Conservation (phyloP, 2,113 vertebrate species). For the Chiloscyllium plagiosum region DNA sequence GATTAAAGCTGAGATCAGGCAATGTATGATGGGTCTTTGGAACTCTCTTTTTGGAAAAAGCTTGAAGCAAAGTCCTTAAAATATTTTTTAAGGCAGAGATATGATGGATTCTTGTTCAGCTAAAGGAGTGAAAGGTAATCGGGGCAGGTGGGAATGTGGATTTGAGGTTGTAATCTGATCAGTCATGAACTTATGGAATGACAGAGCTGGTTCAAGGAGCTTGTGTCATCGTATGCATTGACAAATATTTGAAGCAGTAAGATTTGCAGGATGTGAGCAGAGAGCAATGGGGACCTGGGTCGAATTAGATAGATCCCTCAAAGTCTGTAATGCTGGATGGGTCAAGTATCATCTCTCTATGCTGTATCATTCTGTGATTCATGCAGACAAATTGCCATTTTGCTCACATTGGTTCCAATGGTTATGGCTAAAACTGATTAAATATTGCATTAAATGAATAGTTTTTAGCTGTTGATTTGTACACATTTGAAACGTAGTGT, state of each 20-base stretch:
- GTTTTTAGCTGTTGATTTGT: not conserved
- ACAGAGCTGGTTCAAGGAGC: too few species aligned
- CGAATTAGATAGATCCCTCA: not conserved
- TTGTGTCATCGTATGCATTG: not conserved
- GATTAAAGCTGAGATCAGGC: too few species aligned
- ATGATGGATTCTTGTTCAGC: too few species aligned
- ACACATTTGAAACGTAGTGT: not conserved
- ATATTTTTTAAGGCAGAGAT: too few species aligned
- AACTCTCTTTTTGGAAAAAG: too few species aligned
- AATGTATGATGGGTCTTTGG: too few species aligned
- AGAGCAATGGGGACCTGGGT: not conserved
- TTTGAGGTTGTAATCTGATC: too few species aligned
- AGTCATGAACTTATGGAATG: too few species aligned
- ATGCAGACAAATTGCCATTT: not conserved
- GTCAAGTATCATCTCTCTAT: not conserved
- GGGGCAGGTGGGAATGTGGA: too few species aligned
- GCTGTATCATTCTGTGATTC: not conserved
- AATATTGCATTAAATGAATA: not conserved
- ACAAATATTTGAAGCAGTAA: not conserved
- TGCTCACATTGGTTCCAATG: not conserved
- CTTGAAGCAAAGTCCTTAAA: too few species aligned
- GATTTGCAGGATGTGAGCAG: not conserved
- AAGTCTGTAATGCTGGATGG: not conserved
- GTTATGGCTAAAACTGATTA: not conserved
- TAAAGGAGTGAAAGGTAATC: too few species aligned